Evolutionary conservation across 2,113 vertebrate species (phyloP).

Genomic region (Eupsittula cactorum): DNA sequence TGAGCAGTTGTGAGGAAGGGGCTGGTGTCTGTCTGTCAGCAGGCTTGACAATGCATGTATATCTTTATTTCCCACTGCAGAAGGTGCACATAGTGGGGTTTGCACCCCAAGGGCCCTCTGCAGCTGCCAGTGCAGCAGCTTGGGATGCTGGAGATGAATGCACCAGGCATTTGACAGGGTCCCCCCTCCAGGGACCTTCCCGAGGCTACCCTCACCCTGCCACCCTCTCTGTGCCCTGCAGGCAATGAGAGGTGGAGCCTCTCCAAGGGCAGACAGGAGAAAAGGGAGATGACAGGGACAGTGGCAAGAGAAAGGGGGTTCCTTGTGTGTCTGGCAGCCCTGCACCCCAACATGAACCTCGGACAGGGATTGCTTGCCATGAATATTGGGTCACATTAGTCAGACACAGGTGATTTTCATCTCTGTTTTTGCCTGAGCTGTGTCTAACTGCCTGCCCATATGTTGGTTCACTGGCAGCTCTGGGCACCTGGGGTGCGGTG

Average conservation of each 20-base stretch:
- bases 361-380: background rate
- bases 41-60: accelerated
- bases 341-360: background rate
- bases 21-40: background rate
- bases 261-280: background rate
- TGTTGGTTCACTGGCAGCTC: background rate
- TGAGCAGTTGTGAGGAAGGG: background rate
- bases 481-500: accelerated
- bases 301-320: background rate
- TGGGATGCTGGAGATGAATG: background rate
- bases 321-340: background rate
- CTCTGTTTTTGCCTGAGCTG: background rate
- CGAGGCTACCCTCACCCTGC: background rate
- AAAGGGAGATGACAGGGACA: background rate
- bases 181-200: background rate
- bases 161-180: background rate
- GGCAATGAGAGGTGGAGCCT: accelerated
- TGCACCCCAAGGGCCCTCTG: background rate
- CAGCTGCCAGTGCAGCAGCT: background rate
- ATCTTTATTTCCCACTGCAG: background rate
- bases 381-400: background rate
- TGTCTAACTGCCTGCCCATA: background rate
- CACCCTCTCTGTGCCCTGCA: accelerated
- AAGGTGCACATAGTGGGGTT: background rate
- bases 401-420: background rate